Conservation (phyloP, 2,888 invertebrate genomes). For the Thalpophila matura region DNA sequence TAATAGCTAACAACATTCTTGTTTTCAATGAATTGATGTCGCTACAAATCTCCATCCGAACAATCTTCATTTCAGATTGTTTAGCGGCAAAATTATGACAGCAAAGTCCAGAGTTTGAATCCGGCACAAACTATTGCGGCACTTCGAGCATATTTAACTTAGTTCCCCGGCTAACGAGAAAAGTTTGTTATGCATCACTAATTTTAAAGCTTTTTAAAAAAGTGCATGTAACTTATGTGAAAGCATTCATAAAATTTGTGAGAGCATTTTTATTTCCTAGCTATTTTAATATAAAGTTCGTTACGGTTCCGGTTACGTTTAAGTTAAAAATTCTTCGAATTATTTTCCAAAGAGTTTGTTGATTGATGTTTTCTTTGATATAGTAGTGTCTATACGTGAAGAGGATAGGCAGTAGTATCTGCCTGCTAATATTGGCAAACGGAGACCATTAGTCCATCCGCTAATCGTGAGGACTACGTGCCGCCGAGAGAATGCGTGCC, state of each 20-base stretch:
- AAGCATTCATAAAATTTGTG: constrained; percentile 41
- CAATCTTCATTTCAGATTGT: constrained; percentile 17
- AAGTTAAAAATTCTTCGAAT: neutral
- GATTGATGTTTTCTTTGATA: neutral
- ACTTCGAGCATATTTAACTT: constrained; percentile 59
- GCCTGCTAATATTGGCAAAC: too few species aligned
- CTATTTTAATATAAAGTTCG: constrained; percentile 31
- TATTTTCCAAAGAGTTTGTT: neutral
- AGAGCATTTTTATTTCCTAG: constrained; percentile 26
- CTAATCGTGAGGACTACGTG: too few species aligned
- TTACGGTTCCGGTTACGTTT: neutral
- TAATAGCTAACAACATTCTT: neutral
- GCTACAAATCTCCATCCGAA: neutral
- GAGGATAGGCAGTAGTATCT: too few species aligned
- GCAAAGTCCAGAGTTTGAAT: constrained; percentile 36
- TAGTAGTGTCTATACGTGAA: too few species aligned
- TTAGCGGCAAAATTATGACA: constrained; percentile 8
- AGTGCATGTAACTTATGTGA: constrained; percentile 42
- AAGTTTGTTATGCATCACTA: constrained; percentile 59
- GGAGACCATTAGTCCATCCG: too few species aligned
- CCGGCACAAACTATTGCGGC: constrained; percentile 42
- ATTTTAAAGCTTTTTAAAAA: constrained; percentile 59
- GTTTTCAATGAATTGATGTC: too few species aligned
- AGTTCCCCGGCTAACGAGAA: constrained; percentile 58
- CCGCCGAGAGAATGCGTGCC: too few species aligned